phyloP scores from a whole-genome alignment of 23 tunicate species.

The Clavelina lepadiformis region DNA sequence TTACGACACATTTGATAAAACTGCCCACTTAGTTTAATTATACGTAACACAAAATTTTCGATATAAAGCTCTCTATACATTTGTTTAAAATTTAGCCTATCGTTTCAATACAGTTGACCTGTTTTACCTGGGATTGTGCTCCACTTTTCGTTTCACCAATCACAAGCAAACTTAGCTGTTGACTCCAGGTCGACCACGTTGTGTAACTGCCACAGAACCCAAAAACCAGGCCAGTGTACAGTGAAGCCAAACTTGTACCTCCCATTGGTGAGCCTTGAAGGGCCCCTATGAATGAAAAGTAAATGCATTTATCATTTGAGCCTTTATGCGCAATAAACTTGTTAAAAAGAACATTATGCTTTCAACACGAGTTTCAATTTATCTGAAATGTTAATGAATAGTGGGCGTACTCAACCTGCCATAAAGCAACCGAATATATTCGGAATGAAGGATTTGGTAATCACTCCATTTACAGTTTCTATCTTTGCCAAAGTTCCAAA shows the following conservation, averaged over 20 bases:
- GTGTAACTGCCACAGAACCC: constrained; percentile 77
- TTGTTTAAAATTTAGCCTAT: no score
- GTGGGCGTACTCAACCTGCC: constrained; percentile 14
- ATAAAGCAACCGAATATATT: constrained; percentile 39
- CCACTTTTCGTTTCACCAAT: constrained; percentile 24
- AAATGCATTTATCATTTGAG: neutral
- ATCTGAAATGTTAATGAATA: no score
- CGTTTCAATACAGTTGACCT: no score
- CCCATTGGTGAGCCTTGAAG: constrained; percentile 31
- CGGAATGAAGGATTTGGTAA: constrained; percentile 31
- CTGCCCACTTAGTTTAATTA: no score
- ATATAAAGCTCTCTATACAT: no score
- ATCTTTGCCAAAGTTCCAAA: constrained; percentile 9
- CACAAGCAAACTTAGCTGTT: constrained; percentile 48
- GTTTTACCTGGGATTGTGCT: constrained; percentile 12
- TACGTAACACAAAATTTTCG: no score
- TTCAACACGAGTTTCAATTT: no score
- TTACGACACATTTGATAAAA: no score
- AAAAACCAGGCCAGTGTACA: constrained; percentile 30
- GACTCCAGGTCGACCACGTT: constrained; percentile 76
- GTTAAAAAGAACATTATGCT: no score
- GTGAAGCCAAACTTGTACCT: constrained; percentile 13
- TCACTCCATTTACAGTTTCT: constrained; percentile 9
- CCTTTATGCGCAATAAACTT: neutral
- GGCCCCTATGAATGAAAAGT: constrained; percentile 6